Evolutionary conservation across 2,888 invertebrate genomes (phyloP).

Genomic region (Aphidoletes aphidimyza): DNA sequence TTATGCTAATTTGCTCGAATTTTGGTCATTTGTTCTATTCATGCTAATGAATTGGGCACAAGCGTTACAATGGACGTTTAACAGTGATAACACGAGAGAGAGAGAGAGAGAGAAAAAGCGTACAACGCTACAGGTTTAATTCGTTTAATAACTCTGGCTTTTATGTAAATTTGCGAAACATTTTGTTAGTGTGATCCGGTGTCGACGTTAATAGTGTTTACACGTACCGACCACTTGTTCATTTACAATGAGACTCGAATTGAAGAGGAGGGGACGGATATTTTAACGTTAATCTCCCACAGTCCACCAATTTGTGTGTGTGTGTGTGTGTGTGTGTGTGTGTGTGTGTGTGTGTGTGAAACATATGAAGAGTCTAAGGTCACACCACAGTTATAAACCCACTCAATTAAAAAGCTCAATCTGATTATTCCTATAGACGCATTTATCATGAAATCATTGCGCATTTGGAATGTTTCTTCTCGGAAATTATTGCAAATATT

Average conservation of each 20-base stretch:
- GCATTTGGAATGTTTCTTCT: not conserved
- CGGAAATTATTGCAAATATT: no score
- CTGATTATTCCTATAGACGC: not conserved
- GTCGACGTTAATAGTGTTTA: not conserved
- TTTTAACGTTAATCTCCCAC: not conserved
- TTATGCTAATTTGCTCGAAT: slow-evolving; percentile 42
- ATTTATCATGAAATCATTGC: not conserved
- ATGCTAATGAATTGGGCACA: slow-evolving; percentile 21
- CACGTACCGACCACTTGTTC: not conserved
- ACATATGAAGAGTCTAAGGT: not conserved
- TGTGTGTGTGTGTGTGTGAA: not conserved
- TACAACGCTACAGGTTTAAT: slow-evolving; percentile 16
- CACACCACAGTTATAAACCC: not conserved
- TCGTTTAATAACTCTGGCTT: slow-evolving; percentile 34
- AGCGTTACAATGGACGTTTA: not conserved
- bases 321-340: no score
- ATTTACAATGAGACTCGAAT: no score
- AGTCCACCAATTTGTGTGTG: not conserved
- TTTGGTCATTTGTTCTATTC: slow-evolving; percentile 31
- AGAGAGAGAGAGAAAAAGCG: not conserved
- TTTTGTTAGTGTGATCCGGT: not conserved
- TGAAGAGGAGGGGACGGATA: not conserved
- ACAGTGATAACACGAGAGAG: not conserved
- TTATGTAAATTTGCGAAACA: slow-evolving; percentile 23
- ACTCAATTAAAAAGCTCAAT: not conserved